Percentiles rank a stretch among this genome's conserved stretches.
Evolutionary conservation across 2,888 invertebrate genomes (phyloP).

Genomic region (Clanis bilineata): DNA sequence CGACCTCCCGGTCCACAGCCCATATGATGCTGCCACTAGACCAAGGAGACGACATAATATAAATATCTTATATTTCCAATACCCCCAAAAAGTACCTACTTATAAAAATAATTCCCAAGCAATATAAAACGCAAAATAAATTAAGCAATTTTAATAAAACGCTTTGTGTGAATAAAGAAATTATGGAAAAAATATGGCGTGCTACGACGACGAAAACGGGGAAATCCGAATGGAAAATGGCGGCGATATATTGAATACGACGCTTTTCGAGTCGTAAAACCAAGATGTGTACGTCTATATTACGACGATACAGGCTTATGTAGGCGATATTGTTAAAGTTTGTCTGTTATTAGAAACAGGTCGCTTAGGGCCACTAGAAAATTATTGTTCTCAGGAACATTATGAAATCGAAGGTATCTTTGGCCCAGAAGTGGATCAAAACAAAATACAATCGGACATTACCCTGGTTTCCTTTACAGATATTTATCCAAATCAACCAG

Average conservation of each 20-base stretch:
- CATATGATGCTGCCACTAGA: too few species aligned
- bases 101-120: not conserved
- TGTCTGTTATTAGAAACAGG: not conserved
- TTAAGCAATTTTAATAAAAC: not conserved
- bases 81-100: too few species aligned
- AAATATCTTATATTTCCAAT: too few species aligned
- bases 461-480: too few species aligned
- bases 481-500: too few species aligned
- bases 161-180: conserved; percentile 29
- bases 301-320: conserved; percentile 12
- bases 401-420: too few species aligned
- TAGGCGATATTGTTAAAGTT: conserved; percentile 24
- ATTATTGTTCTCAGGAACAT: not conserved
- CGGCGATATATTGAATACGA: conserved; percentile 51
- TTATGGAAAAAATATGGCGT: conserved; percentile 39
- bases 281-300: conserved; percentile 65
- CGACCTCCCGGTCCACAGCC: too few species aligned
- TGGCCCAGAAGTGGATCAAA: too few species aligned
- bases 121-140: not conserved
- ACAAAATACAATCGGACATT: too few species aligned
- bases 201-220: conserved; percentile 43
- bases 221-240: conserved; percentile 42
- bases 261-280: conserved; percentile 49
- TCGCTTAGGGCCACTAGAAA: not conserved
- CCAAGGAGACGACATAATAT: too few species aligned